Evolutionary conservation across 37 sponge, comb jelly and placozoan species (phyloP), one percentile per base, ranked within the genome.

Genomic region (Bolinopsis microptera): DNA sequence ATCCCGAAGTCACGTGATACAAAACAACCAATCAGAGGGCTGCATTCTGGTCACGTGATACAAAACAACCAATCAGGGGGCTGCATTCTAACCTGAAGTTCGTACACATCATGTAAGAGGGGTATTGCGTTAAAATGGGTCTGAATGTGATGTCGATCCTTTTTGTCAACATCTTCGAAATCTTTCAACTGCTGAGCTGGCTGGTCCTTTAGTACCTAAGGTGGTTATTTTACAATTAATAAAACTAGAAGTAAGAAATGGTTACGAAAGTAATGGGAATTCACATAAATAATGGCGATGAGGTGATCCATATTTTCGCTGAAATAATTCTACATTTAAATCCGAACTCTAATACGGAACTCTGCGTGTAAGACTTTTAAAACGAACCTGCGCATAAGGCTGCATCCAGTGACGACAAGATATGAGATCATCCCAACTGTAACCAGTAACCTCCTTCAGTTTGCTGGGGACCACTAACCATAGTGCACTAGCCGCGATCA

Each of bases 371-470:
- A n/a, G n/a, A n/a, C n/a, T n/a, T n/a, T n/a, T n/a, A n/a, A n/a
- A n/a, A 48, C 61, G 13, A 48, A 41, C 61, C 61, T 86, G 41
- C 26, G 90, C 90, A 27, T 86, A 86, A 26, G 90, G 90, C 61
- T 86, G 90, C 90, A 86, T 86, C 90, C 90, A 86, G 30, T 86
- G 41, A 0, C 90, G 90, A 40, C 61, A 39, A 8, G 90, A 39
- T 25, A 86, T 86, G 48, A 86, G 61, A 23, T 86, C 90, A 27
- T 86, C 90, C 90, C 90, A 86, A 27, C 24, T 86, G 48, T 86
- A 86, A 28, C 90, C 90, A 27, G 90, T 86, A 8, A 86, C 90
- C 30, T 86, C 90, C 90, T 86, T 39, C 61, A 86, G 36, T 38
- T 86, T 39, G 90, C 36, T 33, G 61, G 90, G 90, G 13, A 86